A percentile compares a stretch with the other conserved stretches of the same genome.
These are phyloP conservation scores for Aspidiotus rigidus DNA, from an alignment of 2,888 invertebrate genomes.

Conservation along the genomic window DNA sequence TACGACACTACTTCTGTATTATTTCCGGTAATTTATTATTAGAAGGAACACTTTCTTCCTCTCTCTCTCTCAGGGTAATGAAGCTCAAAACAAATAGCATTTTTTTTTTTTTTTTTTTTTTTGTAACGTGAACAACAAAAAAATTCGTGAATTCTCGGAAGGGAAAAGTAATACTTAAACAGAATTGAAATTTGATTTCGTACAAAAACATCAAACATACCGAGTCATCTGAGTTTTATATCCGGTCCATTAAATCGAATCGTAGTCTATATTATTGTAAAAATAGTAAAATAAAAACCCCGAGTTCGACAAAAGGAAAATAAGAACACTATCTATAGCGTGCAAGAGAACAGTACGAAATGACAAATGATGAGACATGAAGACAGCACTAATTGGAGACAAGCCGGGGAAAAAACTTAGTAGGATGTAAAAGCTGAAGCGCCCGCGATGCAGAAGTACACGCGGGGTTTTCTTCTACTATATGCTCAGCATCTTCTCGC, in stretches of 20 bases:
- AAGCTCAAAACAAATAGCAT: no score
- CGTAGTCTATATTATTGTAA: constrained; percentile 15
- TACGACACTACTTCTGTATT: no score
- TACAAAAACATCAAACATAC: not conserved
- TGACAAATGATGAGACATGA: constrained; percentile 30
- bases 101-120: no score
- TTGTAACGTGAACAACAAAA: no score
- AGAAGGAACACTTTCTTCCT: no score
- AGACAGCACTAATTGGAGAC: constrained; percentile 23
- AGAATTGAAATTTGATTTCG: no score
- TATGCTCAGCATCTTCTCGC: no score
- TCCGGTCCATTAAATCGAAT: constrained; percentile 26
- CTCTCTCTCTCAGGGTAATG: no score
- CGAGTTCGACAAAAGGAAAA: not conserved
- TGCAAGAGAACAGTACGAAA: constrained; percentile 14
- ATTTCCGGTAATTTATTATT: no score
- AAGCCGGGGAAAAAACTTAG: constrained; percentile 14
- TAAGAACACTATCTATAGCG: not conserved
- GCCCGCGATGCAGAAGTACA: not conserved
- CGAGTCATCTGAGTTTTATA: constrained; percentile 6
- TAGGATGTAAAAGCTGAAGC: not conserved
- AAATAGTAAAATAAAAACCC: constrained; percentile 7
- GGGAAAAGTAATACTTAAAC: no score
- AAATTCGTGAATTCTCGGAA: no score
- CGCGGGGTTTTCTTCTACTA: no score